Percentiles rank a stretch among this genome's conserved stretches.
phyloP scores from a whole-genome alignment of 2,888 invertebrate genomes.

The Anagyrus pseudococci region DNA sequence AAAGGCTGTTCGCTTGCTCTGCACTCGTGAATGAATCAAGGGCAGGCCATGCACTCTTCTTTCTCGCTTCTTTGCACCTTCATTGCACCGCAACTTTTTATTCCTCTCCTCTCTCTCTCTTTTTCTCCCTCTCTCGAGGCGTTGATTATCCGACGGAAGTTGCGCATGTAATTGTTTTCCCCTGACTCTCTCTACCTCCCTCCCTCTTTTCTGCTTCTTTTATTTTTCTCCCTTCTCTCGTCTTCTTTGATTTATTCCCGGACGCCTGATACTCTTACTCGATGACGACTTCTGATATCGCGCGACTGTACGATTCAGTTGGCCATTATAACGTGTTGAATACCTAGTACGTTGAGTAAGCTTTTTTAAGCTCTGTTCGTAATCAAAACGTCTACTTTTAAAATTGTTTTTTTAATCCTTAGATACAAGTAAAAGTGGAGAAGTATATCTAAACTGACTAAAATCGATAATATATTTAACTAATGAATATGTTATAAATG shows the following conservation, averaged over 20 bases:
- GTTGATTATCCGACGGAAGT: slow-evolving; percentile 40
- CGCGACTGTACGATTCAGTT: neutral
- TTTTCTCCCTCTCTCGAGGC: neutral
- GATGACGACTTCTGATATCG: slow-evolving; percentile 35
- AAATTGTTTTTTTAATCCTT: no score
- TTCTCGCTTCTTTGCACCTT: slow-evolving; percentile 6
- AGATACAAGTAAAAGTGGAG: no score
- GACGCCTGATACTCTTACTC: slow-evolving; percentile 18
- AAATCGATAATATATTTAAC: no score
- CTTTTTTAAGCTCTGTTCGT: no score
- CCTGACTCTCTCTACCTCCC: slow-evolving; percentile 28
- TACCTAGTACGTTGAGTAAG: no score
- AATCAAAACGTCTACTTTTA: no score
- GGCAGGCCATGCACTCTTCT: slow-evolving; percentile 30
- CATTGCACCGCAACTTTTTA: slow-evolving; percentile 8
- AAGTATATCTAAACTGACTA: no score
- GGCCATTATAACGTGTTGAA: no score
- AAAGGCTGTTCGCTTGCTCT: slow-evolving; percentile 49
- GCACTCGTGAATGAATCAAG: slow-evolving; percentile 59
- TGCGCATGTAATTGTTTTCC: slow-evolving; percentile 43
- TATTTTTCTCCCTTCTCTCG: slow-evolving; percentile 25
- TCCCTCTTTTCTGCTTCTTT: slow-evolving; percentile 15
- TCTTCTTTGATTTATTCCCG: slow-evolving; percentile 26
- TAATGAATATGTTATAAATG: no score
- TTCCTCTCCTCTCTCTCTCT: slow-evolving; percentile 1